Evolutionary conservation across 1,140 invertebrate species (phyloP).

Genomic region (Macrotrachela quadricornifera): DNA sequence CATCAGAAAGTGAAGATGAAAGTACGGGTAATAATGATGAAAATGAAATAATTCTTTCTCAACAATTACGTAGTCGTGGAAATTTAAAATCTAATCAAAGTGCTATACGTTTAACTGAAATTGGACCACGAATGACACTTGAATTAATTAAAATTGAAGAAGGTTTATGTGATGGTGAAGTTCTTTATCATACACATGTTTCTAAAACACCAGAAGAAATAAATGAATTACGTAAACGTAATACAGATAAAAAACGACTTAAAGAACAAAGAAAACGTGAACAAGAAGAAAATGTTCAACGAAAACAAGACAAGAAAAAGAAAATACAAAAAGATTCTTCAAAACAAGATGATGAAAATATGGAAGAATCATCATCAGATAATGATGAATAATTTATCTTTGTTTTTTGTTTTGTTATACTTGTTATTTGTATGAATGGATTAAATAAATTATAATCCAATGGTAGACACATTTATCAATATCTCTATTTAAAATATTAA

Average conservation of each 20-base stretch:
- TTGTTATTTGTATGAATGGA: too few relatives aligned
- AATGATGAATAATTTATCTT: too few relatives aligned
- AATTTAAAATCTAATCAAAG: constrained; percentile 3
- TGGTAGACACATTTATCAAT: too few relatives aligned
- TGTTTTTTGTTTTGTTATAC: too few relatives aligned
- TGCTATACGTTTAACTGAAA: constrained; percentile 46
- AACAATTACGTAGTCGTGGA: not conserved
- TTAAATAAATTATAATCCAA: too few relatives aligned
- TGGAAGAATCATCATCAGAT: too few relatives aligned
- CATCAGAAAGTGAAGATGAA: constrained; percentile 23
- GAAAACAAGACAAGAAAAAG: too few relatives aligned
- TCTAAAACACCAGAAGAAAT: constrained; percentile 65
- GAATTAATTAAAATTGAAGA: constrained; percentile 83
- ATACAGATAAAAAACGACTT: not conserved
- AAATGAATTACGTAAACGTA: constrained; percentile 40
- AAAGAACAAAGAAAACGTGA: too few relatives aligned
- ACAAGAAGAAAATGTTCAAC: too few relatives aligned
- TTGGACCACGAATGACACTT: constrained; percentile 50
- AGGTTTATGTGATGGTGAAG: constrained; percentile 67
- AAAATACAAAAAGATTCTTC: too few relatives aligned
- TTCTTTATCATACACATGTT: constrained; percentile 54
- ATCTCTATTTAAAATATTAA: too few relatives aligned
- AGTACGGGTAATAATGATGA: constrained; percentile 13
- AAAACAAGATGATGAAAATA: too few relatives aligned
- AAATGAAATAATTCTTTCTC: not conserved